Conservation (phyloP, 2,113 vertebrate genomes). For the Sardina pilchardus region DNA sequence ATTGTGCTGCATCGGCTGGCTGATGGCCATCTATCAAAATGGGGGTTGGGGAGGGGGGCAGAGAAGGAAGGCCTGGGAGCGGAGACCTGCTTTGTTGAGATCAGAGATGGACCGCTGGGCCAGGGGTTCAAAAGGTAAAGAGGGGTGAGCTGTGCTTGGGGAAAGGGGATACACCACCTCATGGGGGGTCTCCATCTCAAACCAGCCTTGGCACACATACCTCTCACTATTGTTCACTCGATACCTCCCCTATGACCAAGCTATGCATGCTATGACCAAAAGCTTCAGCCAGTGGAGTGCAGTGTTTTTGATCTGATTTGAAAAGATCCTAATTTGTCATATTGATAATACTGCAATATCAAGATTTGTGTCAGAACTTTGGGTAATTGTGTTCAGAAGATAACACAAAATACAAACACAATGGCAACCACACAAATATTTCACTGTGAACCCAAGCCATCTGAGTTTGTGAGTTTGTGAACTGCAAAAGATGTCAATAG, state of each 20-base stretch:
- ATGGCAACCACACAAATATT: neutral
- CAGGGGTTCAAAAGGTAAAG: conserved; percentile 66
- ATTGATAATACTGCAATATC: neutral
- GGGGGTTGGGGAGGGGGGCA: neutral
- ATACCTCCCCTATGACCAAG: neutral
- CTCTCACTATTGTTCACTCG: neutral
- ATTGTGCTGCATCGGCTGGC: conserved; percentile 85
- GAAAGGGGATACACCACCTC: conserved; percentile 51
- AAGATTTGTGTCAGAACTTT: neutral
- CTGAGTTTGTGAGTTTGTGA: neutral
- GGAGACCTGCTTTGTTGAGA: conserved; percentile 58
- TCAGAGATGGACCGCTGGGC: conserved; percentile 62
- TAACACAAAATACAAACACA: neutral
- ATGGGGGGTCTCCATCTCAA: conserved; percentile 47
- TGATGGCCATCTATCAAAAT: conserved; percentile 83
- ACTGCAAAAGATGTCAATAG: no score
- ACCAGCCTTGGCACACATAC: conserved; percentile 32
- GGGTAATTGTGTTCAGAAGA: neutral
- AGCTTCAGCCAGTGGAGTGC: neutral
- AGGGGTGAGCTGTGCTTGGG: conserved; percentile 43
- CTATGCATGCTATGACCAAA: neutral
- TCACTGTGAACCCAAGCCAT: neutral
- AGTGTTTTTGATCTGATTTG: neutral
- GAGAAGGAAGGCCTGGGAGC: conserved; percentile 32
- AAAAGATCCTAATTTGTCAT: neutral